Base-by-base conservation (phyloP, 2,888 invertebrate species). In the Scaptomyza reducta region DNA sequence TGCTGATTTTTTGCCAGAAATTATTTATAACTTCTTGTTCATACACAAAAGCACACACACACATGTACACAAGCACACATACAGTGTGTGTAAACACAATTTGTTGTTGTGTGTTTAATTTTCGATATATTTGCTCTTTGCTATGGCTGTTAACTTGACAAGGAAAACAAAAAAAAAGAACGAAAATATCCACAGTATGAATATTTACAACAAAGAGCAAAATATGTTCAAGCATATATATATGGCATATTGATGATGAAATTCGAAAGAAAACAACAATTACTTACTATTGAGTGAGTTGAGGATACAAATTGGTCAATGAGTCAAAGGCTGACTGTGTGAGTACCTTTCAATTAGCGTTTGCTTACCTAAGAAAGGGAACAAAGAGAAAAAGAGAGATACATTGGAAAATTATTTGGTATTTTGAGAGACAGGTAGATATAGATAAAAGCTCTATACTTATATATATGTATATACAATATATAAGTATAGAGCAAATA, bases 1-100 rank as follows among this genome's bases (percentile, higher is more conserved):
- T 86, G 87, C 89, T 90, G 90, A 90, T 84, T 91, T 91, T 90
- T 91, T 90, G 90, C 91, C 90, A 91, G 90, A 91, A 88, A 89
- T 91, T 91, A 91, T 91, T 91, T 91, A 90, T 91, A 91, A 90
- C 89, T 77, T 77, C 77, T 77, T 83, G 87, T 88, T 79, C 81
- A 81, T 74, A 71, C 55, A 79, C 49, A 61, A 79, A 40, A 61
- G 44, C 35, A 41, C 40, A 14, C 31, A 53, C 27, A 68, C 38
- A 49, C 46, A 69, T 29, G 41, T 33, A 49, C 27, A 59, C 41
- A 35, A 18, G 59, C 29, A 56, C 53, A 10, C 31, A 27, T 51
- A 44, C 41, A 55, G 42, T 64, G 22, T 65, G 46, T 70, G 51
- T 25, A 16, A 9, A 49, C 2, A 3, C 47, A 4, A 18, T 31